phyloP scores from a whole-genome alignment of 2,888 invertebrate genomes.

The Chrysolina americana region DNA sequence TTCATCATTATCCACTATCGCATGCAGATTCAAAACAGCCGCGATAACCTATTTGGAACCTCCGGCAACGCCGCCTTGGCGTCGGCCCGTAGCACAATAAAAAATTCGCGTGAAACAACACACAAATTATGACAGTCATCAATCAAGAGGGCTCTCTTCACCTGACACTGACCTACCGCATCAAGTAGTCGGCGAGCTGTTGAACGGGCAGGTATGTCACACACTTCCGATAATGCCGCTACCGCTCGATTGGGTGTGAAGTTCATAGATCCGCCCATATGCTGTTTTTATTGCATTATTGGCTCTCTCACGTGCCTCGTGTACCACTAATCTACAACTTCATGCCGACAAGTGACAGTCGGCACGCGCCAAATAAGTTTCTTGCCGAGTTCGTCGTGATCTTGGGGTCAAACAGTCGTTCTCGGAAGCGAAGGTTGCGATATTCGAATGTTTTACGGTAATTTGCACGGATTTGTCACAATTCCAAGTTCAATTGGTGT shows the following conservation, averaged over 20 bases:
- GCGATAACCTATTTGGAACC: not conserved
- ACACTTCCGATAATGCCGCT: conserved; percentile 64
- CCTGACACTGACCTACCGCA: conserved; percentile 64
- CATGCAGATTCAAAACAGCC: not conserved
- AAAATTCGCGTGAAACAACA: conserved; percentile 36
- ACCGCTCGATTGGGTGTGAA: conserved; percentile 62
- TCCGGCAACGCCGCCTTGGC: conserved; percentile 31
- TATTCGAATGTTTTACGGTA: conserved; percentile 21
- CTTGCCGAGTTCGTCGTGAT: conserved; percentile 21
- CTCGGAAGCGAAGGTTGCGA: not conserved
- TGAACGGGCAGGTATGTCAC: conserved; percentile 61
- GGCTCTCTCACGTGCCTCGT: conserved; percentile 58
- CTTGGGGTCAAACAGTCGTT: conserved; percentile 27
- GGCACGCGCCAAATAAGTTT: conserved; percentile 61
- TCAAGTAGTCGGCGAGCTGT: conserved; percentile 56
- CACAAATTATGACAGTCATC: conserved; percentile 42
- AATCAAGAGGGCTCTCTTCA: conserved; percentile 50
- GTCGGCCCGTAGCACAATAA: conserved; percentile 23
- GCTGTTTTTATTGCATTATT: conserved; percentile 67
- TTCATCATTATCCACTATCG: not conserved
- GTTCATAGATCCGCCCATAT: conserved; percentile 60
- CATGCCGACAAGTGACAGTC: conserved; percentile 64
- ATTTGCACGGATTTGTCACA: conserved; percentile 24
- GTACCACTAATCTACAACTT: conserved; percentile 62
- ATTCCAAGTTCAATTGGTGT: not conserved